Conservation (phyloP, 2,888 invertebrate genomes). For the Girardia tigrina region DNA sequence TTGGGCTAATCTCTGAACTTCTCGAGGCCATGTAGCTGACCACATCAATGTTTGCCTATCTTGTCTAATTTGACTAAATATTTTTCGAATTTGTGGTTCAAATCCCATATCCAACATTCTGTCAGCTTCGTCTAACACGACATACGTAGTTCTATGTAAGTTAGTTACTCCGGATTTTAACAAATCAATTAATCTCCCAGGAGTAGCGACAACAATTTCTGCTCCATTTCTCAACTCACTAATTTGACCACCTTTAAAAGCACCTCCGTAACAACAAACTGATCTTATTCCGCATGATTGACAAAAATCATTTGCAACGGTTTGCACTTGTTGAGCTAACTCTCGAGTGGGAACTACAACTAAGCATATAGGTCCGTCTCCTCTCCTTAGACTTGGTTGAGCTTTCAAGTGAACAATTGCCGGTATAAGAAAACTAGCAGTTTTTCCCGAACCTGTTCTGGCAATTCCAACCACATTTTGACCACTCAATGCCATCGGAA, state of each 20-base stretch:
- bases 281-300: background rate
- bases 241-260: slow-evolving; percentile 75
- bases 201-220: slow-evolving; percentile 85
- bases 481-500: slow-evolving; percentile 57
- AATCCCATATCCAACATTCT: slow-evolving; percentile 95
- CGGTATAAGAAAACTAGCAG: slow-evolving; percentile 62
- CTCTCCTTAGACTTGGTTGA: slow-evolving; percentile 67
- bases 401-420: slow-evolving; percentile 85
- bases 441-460: slow-evolving; percentile 51
- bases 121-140: slow-evolving; percentile 47
- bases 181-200: slow-evolving; percentile 81
- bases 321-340: slow-evolving; percentile 61
- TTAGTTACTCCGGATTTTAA: slow-evolving; percentile 47
- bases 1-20: slow-evolving; percentile 79
- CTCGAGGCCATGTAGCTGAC: slow-evolving; percentile 99
- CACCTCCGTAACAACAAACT: slow-evolving; percentile 59
- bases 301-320: slow-evolving; percentile 51
- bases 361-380: slow-evolving; percentile 70
- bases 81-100: slow-evolving; percentile 85
- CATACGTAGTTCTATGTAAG: background rate
- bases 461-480: slow-evolving; percentile 50
- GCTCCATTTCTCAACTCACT: slow-evolving; percentile 59
- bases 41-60: slow-evolving; percentile 91
- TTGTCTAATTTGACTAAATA: slow-evolving; percentile 75
- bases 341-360: slow-evolving; percentile 63